phyloP scores from a whole-genome alignment of 2,797 vertebrate genomes.

The Cheirogaleus major region DNA sequence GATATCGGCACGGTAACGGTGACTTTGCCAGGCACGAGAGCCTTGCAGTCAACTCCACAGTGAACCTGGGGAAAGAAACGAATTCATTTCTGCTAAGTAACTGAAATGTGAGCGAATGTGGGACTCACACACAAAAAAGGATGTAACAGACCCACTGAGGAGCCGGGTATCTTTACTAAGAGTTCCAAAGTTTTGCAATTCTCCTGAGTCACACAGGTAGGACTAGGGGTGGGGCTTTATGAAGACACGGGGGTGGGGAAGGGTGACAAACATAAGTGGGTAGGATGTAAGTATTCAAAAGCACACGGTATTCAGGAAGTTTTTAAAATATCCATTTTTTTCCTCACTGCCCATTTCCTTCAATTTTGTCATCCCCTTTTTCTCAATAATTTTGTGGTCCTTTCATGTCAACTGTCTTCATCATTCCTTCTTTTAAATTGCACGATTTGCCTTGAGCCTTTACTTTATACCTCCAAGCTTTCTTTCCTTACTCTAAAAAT shows the following conservation, averaged over 20 bases:
- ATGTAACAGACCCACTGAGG: background rate
- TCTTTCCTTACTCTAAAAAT: background rate
- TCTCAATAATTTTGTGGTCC: background rate
- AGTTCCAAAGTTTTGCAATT: background rate
- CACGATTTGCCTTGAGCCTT: background rate
- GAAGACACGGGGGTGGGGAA: background rate
- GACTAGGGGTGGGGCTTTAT: background rate
- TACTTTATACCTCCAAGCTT: background rate
- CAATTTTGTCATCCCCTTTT: background rate
- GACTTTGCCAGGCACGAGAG: constrained; percentile 73
- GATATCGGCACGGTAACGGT: constrained; percentile 71
- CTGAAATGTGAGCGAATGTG: background rate
- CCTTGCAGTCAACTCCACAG: constrained; percentile 55
- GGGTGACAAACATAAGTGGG: rapidly evolving
- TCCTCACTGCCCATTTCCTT: background rate
- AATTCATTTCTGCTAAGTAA: constrained; percentile 68
- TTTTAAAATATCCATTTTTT: background rate
- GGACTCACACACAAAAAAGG: background rate
- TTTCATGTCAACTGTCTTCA: background rate
- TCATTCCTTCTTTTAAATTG: background rate
- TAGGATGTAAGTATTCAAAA: background rate
- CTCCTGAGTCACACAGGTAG: background rate
- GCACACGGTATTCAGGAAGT: background rate
- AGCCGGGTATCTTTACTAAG: background rate
- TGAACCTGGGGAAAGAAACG: constrained; percentile 6